These are phyloP conservation scores for Thripadectes ignobilis DNA, from an alignment of 2,797 vertebrate genomes.

Conservation along the genomic window DNA sequence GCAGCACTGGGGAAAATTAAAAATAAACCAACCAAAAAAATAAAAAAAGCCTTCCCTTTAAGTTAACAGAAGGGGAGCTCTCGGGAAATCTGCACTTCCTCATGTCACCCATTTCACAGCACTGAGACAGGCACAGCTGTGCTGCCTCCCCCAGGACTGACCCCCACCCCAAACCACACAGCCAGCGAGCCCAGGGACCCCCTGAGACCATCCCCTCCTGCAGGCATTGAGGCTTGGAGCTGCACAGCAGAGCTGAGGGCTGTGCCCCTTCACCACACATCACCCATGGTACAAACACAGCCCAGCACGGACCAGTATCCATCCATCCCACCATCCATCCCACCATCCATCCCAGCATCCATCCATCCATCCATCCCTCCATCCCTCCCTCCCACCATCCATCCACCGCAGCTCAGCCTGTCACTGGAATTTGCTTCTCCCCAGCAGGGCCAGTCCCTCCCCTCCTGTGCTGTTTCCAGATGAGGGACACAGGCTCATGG, in stretches of 20 bases:
- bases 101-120: neutral
- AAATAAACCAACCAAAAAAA: too few species aligned
- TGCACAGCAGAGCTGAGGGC: neutral
- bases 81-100: neutral
- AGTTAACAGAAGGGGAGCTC: neutral
- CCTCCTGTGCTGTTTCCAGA: neutral
- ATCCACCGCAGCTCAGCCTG: neutral
- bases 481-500: neutral
- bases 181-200: neutral
- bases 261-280: fast-evolving
- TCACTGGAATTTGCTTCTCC: neutral
- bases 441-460: neutral
- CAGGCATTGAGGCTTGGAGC: fast-evolving
- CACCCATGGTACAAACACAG: neutral
- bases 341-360: fast-evolving
- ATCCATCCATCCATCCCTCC: neutral
- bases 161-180: fast-evolving
- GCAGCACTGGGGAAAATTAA: fast-evolving
- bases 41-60: neutral
- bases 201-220: neutral
- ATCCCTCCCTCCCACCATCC: too few species aligned
- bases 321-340: neutral
- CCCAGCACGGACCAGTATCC: fast-evolving
- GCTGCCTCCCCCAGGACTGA: neutral
- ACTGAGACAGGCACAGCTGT: neutral